Percentiles rank a stretch among this genome's conserved stretches.
Evolutionary conservation across 2,888 invertebrate species (phyloP).

Genomic region (Coelinius sp.): DNA sequence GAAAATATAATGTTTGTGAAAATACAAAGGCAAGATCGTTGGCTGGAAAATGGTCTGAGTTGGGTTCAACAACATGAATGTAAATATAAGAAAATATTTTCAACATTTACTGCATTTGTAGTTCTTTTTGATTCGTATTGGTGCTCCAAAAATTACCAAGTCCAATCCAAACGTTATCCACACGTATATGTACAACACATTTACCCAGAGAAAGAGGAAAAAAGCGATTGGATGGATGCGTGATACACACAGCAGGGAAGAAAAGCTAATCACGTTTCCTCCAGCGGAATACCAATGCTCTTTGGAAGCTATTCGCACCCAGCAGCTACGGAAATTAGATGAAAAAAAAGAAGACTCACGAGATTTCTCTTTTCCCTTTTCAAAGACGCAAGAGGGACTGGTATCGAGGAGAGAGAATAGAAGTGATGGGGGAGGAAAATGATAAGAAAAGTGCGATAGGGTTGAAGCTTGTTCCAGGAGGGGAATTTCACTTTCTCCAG

Average conservation of each 20-base stretch:
- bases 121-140: no score
- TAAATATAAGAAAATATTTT: neutral
- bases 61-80: neutral
- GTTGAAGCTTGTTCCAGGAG: constrained; percentile 20
- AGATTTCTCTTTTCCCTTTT: neutral
- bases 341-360: constrained; percentile 43
- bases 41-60: neutral
- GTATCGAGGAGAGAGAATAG: neutral
- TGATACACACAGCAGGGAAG: constrained; percentile 51
- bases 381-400: constrained; percentile 23
- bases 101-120: neutral
- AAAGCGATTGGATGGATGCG: constrained; percentile 41
- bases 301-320: constrained; percentile 43
- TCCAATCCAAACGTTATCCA: neutral
- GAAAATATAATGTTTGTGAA: neutral
- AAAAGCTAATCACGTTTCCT: constrained; percentile 59
- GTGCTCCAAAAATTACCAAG: no score
- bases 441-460: constrained; percentile 35
- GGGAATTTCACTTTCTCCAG: constrained; percentile 47
- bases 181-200: constrained; percentile 27
- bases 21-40: neutral
- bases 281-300: constrained; percentile 57
- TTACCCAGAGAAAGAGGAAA: constrained; percentile 31
- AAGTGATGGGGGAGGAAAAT: constrained; percentile 14
- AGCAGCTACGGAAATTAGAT: constrained; percentile 54